Evolutionary conservation across 1,140 invertebrate species (phyloP), one percentile per base, ranked within the genome.

Genomic region (Drosophila pruinosa): DNA sequence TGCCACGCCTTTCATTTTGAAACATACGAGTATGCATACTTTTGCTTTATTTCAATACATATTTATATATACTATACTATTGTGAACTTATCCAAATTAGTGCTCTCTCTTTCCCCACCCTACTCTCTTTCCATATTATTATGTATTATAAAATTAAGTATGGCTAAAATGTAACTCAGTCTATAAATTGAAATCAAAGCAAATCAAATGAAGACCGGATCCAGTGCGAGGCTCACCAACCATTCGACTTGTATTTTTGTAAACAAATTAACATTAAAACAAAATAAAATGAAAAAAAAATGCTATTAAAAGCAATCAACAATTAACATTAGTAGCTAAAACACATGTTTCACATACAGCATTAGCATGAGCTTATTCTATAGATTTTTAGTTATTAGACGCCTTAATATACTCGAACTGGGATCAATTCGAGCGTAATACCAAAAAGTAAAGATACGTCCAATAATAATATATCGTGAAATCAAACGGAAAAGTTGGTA

Each of bases 401-500:
- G 52, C 61, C 52, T 71, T 71, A 71, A 56, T 21, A 50, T n/a
- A 50, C 58, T 52, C 67, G 58, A 53, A 36, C 38, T 26, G 38
- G 8, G 12, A 78, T 24, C 19, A 62, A 54, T 31, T 43, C 56
- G 47, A 63, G 58, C 26, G 45, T 21, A 47, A 36, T 54, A 80
- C n/a, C 26, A 52, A 52, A 21, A 54, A 28, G 63, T 45, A 15
- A 41, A 78, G 38, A 78, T 81, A 68, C 77, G 77, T 80, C 77
- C 77, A 80, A n/a, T 50, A 45, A 56, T 50, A 72, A 21, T 34
- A 53, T 26, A 1, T n/a, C 56, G 61, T 64, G 3, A 61, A 81
- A 76, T 53, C 22, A 61, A 75, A 56, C 17, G n/a, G 19, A 38
- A 45, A 39, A 71, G 61, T 74, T 62, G 69, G 58, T 62, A 22